Conservation (phyloP, 2,888 invertebrate genomes). For the Beris morrisii region DNA sequence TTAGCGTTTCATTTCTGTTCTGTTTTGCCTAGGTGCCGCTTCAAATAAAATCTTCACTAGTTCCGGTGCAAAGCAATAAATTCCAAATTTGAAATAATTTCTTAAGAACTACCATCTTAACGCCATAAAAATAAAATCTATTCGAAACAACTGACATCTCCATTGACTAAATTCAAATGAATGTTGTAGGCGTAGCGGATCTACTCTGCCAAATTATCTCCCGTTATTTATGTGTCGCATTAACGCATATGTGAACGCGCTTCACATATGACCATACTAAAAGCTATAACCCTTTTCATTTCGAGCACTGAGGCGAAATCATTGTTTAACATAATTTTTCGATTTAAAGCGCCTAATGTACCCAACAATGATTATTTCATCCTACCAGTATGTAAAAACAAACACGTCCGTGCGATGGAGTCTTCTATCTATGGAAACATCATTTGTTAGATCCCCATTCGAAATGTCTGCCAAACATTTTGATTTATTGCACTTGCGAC, state of each 20-base stretch:
- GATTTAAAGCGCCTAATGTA: slow-evolving; percentile 10
- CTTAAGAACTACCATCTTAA: slow-evolving; percentile 1
- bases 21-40: too few relatives aligned
- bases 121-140: slow-evolving; percentile 7
- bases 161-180: slow-evolving; percentile 21
- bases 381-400: not conserved
- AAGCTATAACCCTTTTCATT: slow-evolving; percentile 13
- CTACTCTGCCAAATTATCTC: slow-evolving; percentile 12
- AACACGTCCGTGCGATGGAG: not conserved
- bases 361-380: not conserved
- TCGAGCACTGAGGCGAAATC: not conserved
- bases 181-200: slow-evolving; percentile 21
- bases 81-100: too few relatives aligned
- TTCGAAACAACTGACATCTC: slow-evolving; percentile 1
- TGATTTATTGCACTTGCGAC: not conserved
- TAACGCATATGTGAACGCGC: slow-evolving; percentile 16
- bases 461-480: not conserved
- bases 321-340: slow-evolving; percentile 29
- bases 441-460: not conserved
- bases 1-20: too few relatives aligned
- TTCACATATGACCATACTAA: slow-evolving; percentile 11
- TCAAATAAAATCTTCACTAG: too few relatives aligned
- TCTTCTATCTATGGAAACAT: not conserved
- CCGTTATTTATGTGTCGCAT: slow-evolving; percentile 7
- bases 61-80: too few relatives aligned